Evolutionary conservation across 2,797 vertebrate species (phyloP), one percentile per base, ranked within the genome.

Genomic region (Scomberomorus guttatus): DNA sequence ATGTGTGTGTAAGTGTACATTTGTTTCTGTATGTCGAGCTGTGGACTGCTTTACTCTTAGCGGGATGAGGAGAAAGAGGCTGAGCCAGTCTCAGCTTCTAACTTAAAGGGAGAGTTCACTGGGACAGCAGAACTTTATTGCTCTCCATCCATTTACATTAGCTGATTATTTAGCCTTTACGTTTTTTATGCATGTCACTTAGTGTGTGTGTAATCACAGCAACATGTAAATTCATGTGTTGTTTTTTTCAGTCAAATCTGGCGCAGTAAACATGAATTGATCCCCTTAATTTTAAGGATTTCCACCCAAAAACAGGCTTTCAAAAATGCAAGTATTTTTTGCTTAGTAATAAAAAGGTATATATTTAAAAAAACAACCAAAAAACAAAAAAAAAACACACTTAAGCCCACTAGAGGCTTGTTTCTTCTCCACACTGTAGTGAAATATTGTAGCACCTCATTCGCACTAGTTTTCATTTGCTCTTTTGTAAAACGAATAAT

Each of bases 11-110:
- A 3, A 3, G 46, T 46, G 65, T 46, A 20, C 50, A 14, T 20
- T 18, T 59, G 25, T 57, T 60, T 79, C 52, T 78, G 48, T 70
- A 44, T 81, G 67, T 63, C 25, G 68, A 79, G 67, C 64, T 81
- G 75, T 77, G 51, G 72, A 76, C 72, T 69, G 58, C 77, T 79
- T 75, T 76, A 78, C 42, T 88, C 80, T 80, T 77, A 68, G 60
- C 51, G 64, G 65, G 62, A 81, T 44, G 50, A 82, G 29, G 27
- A 69, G 34, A 59, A 80, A 80, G 52, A 77, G 44, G 67, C 63
- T 83, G 59, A 81, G 63, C 87, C 68, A 65, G 81, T 81, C 50
- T 51, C 57, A 51, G 29, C 44, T 32, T 79, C 5, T 32, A 25
- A 42, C 52, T 44, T 37, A 75, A 64, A 72, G 37, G 52, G 56